Evolutionary conservation across 2,888 invertebrate species (phyloP), one percentile per base, ranked within the genome.

Genomic region (Eupeodes latifasciatus): DNA sequence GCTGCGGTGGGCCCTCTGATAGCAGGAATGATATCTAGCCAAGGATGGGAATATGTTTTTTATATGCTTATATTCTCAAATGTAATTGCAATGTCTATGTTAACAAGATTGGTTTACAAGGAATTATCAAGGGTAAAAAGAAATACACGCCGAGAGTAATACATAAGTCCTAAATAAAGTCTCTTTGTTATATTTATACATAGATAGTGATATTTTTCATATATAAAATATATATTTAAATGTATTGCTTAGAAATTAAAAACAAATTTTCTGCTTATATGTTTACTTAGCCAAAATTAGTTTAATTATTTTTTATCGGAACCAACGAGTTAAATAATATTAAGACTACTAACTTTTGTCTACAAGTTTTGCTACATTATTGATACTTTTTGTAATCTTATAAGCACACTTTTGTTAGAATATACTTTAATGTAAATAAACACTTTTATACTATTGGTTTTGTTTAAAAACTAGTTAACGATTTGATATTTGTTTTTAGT

Each of bases 1-100:
- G 99, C 99, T 64, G 99, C 99, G 0, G 95, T 99, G 27, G 99
- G 99, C 0, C 99, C 99, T 0, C 94, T 98, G 90, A 92, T 99
- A 79, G 98, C 97, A 3, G 99, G 97, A 71, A 95, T 97, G 66
- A 96, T 98, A 11, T 97, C 97, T 0, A 94, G 94, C 89, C 92
- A 94, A 51, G 96, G 96, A 16, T 98, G 98, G 98, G 94, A 96
- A 62, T 95, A 96, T 91, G 98, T 99, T 0, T 98, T 99, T 94
- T 96, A 97, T 91, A 97, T 98, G 97, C 95, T 99, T 14, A 98
- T 99, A 93, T 92, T 94, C 0, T 96, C 98, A 34, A 97, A 98
- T 93, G 92, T 97, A 16, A 91, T 97, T 69, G 98, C 98, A 0
- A 94, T 98, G 81, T 90, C 97, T 90, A 95, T 98, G 91, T 92